phyloP scores from a whole-genome alignment of 1,140 invertebrate species.

The Lepeophtheirus salmonis region DNA sequence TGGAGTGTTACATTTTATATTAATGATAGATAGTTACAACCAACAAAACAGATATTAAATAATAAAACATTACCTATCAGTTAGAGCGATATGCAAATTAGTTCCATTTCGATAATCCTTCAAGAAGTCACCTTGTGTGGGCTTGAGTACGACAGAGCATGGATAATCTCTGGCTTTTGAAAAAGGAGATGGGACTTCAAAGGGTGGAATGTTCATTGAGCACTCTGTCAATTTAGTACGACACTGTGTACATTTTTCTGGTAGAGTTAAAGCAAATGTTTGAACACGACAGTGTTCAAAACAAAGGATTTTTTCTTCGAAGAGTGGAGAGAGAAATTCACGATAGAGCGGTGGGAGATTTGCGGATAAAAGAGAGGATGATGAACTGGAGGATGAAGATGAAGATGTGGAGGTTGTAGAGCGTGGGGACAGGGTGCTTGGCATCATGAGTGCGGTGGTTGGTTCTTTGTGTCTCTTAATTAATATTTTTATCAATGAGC shows the following conservation, averaged over 20 bases:
- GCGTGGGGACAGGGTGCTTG: not conserved
- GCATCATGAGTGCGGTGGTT: not conserved
- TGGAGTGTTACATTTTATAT: too few relatives aligned
- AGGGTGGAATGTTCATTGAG: not conserved
- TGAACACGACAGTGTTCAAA: not conserved
- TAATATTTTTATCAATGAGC: not conserved
- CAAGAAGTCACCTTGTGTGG: conserved; percentile 4
- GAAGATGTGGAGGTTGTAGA: not conserved
- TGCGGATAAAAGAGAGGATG: not conserved
- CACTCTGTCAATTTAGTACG: not conserved
- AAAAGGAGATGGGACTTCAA: conserved; percentile 2
- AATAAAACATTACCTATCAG: conserved; percentile 3
- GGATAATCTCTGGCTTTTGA: not conserved
- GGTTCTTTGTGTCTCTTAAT: not conserved
- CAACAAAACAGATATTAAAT: too few relatives aligned
- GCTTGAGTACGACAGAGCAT: conserved; percentile 5
- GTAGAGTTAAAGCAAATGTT: not conserved
- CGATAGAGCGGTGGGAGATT: not conserved
- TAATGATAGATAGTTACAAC: too few relatives aligned
- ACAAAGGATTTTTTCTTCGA: conserved; percentile 1
- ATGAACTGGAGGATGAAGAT: too few relatives aligned
- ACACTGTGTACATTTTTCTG: not conserved
- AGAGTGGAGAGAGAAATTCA: not conserved
- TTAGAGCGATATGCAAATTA: conserved; percentile 9
- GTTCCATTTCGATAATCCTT: not conserved